These are phyloP conservation scores for Bicyclus anynana DNA, from an alignment of 1,140 invertebrate genomes.

Conservation along the genomic window DNA sequence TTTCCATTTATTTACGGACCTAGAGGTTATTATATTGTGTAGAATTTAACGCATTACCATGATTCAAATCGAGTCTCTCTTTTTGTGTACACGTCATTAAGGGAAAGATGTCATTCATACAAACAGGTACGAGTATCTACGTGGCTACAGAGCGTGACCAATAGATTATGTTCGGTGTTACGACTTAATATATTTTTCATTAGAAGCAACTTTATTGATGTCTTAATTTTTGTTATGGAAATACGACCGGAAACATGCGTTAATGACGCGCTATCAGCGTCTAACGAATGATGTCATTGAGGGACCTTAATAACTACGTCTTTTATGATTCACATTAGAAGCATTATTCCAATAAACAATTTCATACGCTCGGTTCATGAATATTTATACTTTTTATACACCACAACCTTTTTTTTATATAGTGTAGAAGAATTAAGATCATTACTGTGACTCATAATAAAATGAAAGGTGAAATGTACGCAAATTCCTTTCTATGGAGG, in stretches of 20 bases:
- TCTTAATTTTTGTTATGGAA: conserved; percentile 63
- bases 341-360: neutral
- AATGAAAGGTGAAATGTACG: no score
- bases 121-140: conserved; percentile 39
- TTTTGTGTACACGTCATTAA: conserved; percentile 34
- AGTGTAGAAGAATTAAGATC: no score
- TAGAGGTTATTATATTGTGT: neutral
- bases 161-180: conserved; percentile 57
- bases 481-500: no score
- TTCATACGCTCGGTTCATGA: neutral
- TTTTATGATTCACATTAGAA: conserved; percentile 7
- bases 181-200: conserved; percentile 53
- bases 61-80: conserved; percentile 28
- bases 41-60: conserved; percentile 56
- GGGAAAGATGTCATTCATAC: conserved; percentile 51
- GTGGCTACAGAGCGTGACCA: conserved; percentile 52
- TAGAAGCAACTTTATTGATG: conserved; percentile 56
- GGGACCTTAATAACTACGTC: conserved; percentile 8
- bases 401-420: no score
- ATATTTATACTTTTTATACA: neutral
- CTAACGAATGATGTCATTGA: conserved; percentile 48
- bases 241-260: conserved; percentile 48
- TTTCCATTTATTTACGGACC: neutral
- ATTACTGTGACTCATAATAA: no score
- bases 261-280: conserved; percentile 43